A percentile compares a stretch with the other conserved stretches of the same genome.
Evolutionary conservation across 1,140 invertebrate genomes (phyloP).

Genomic region (Anagrus nilaparvatae): DNA sequence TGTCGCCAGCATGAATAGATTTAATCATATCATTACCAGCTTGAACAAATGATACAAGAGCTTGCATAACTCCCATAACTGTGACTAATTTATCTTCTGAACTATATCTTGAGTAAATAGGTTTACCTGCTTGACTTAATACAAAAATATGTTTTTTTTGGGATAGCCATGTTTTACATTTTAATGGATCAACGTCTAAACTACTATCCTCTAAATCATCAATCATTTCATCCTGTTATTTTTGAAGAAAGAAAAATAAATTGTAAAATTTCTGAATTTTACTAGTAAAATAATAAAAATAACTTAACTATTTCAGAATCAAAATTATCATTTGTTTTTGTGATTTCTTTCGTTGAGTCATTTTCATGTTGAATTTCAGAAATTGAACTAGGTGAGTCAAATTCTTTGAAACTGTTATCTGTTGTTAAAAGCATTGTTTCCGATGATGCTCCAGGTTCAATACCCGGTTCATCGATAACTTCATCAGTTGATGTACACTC

Average conservation of each 20-base stretch:
- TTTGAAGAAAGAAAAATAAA: not conserved
- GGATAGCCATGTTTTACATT: constrained; percentile 52
- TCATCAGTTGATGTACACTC: no score
- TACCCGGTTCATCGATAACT: constrained; percentile 14
- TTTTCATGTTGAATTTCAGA: constrained; percentile 46
- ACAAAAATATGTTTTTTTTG: constrained; percentile 91
- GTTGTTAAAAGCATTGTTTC: constrained; percentile 59
- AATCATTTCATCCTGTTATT: constrained; percentile 31
- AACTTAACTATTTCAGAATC: not conserved
- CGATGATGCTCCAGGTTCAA: constrained; percentile 45
- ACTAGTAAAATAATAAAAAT: not conserved
- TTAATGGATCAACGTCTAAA: constrained; percentile 33
- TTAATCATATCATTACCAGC: constrained; percentile 70
- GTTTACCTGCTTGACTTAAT: constrained; percentile 89
- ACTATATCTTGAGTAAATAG: constrained; percentile 84
- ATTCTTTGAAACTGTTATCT: constrained; percentile 55
- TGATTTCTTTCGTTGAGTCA: no score
- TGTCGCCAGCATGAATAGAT: constrained; percentile 75
- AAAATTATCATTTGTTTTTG: constrained; percentile 1
- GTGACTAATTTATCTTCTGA: constrained; percentile 91
- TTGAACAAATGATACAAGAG: constrained; percentile 85
- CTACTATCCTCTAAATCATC: constrained; percentile 30
- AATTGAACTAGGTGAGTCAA: constrained; percentile 43
- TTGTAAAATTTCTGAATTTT: not conserved
- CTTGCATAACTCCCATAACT: constrained; percentile 91